A percentile compares a stretch with the other conserved stretches of the same genome.
Evolutionary conservation across 2,113 vertebrate species (phyloP).

Genomic region (Elachura formosa): DNA sequence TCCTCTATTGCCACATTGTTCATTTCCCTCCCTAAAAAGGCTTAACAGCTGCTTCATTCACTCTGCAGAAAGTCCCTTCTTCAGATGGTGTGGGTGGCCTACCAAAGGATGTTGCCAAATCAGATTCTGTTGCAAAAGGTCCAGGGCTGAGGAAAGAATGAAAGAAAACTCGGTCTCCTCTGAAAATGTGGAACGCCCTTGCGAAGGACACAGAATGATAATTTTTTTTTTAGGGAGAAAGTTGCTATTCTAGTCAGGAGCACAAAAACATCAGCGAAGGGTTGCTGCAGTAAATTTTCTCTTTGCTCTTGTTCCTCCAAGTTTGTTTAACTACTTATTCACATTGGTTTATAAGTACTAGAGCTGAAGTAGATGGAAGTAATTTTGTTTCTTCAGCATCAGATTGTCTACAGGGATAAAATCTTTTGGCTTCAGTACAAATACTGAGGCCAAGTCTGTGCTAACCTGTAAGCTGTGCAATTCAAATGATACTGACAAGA

Average conservation of each 20-base stretch:
- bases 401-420: neutral
- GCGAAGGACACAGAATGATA: neutral
- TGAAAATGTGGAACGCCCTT: neutral
- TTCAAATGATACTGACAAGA: neutral
- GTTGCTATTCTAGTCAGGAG: neutral
- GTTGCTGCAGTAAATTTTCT: neutral
- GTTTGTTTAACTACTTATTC: neutral
- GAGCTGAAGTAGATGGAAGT: neutral
- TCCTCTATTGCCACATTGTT: conserved; percentile 22
- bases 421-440: neutral
- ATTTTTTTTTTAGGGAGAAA: neutral
- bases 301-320: neutral
- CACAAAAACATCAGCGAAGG: neutral
- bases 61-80: conserved; percentile 15
- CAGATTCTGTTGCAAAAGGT: neutral
- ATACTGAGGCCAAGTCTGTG: neutral
- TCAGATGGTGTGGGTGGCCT: conserved; percentile 33
- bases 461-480: neutral
- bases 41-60: conserved; percentile 51
- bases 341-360: neutral
- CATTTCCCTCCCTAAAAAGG: neutral
- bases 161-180: neutral
- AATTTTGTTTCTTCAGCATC: neutral
- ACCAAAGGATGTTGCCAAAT: neutral
- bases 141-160: neutral